Evolutionary conservation across 2,888 invertebrate genomes (phyloP).

Genomic region (Lasioglossum leucozonium): DNA sequence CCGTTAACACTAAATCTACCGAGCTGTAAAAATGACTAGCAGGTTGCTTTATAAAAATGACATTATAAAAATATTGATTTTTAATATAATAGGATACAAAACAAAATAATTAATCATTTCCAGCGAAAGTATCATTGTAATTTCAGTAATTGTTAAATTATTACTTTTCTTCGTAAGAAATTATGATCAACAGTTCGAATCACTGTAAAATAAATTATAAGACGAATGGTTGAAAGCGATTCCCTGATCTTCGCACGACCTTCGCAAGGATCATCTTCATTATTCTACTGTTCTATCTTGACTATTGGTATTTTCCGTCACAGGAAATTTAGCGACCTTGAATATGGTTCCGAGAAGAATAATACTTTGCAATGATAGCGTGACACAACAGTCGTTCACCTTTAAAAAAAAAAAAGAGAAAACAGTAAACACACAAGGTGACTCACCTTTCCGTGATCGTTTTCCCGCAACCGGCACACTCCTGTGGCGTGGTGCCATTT

Average conservation of each 20-base stretch:
- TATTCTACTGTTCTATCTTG: neutral
- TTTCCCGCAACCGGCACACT: slow-evolving; percentile 97
- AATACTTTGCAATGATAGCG: neutral
- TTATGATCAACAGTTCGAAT: neutral
- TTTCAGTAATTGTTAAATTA: too few relatives aligned
- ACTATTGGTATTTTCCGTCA: neutral
- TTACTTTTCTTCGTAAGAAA: neutral
- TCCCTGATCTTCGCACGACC: too few relatives aligned
- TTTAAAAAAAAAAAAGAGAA: too few relatives aligned
- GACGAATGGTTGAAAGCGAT: too few relatives aligned
- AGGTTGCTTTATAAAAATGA: too few relatives aligned
- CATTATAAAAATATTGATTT: too few relatives aligned
- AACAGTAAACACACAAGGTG: neutral
- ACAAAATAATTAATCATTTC: too few relatives aligned
- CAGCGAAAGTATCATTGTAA: too few relatives aligned
- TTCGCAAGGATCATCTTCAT: neutral
- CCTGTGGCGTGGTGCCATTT: slow-evolving; percentile 87
- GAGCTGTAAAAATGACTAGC: too few relatives aligned
- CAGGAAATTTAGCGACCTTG: neutral
- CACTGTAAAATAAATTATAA: neutral
- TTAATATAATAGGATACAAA: too few relatives aligned
- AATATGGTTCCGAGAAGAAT: neutral
- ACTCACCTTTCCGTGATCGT: slow-evolving; percentile 92
- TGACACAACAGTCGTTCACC: neutral
- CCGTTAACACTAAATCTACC: too few relatives aligned